A percentile compares a stretch with the other conserved stretches of the same genome.
These are phyloP conservation scores for Ceyx erithaca DNA, from an alignment of 2,797 vertebrate species.

Conservation along the genomic window DNA sequence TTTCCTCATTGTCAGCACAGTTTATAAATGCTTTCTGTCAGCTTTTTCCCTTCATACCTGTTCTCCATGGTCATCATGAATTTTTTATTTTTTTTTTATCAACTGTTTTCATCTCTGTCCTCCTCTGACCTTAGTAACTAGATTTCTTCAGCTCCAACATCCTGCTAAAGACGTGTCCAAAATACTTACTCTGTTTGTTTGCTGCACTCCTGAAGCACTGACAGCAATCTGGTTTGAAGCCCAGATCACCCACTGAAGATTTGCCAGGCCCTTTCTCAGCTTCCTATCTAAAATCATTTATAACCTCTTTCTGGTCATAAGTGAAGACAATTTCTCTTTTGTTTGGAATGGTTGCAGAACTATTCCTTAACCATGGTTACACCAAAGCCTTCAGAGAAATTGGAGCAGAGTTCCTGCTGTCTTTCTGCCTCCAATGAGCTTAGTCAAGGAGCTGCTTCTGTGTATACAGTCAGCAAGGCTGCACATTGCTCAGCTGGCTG, in stretches of 20 bases:
- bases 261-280: not conserved
- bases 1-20: slow-evolving; percentile 1
- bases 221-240: not conserved
- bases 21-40: slow-evolving; percentile 45
- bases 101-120: not conserved
- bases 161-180: slow-evolving; percentile 25
- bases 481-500: not conserved
- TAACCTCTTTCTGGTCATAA: not conserved
- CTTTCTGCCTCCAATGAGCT: not conserved
- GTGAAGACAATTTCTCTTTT: not conserved
- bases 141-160: slow-evolving; percentile 35
- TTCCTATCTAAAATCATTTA: not conserved
- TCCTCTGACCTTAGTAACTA: slow-evolving; percentile 31
- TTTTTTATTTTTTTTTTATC: slow-evolving; percentile 26
- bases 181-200: slow-evolving; percentile 5
- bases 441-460: not conserved
- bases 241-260: not conserved
- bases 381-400: not conserved
- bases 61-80: slow-evolving; percentile 1
- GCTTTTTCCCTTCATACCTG: not conserved
- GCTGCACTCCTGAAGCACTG: not conserved
- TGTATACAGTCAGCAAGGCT: not conserved
- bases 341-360: not conserved
- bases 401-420: not conserved
- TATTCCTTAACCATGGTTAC: not conserved